Evolutionary conservation across 1,140 invertebrate genomes (phyloP), one percentile per base, ranked within the genome.

Genomic region (Mycetomoellerius zeteki): DNA sequence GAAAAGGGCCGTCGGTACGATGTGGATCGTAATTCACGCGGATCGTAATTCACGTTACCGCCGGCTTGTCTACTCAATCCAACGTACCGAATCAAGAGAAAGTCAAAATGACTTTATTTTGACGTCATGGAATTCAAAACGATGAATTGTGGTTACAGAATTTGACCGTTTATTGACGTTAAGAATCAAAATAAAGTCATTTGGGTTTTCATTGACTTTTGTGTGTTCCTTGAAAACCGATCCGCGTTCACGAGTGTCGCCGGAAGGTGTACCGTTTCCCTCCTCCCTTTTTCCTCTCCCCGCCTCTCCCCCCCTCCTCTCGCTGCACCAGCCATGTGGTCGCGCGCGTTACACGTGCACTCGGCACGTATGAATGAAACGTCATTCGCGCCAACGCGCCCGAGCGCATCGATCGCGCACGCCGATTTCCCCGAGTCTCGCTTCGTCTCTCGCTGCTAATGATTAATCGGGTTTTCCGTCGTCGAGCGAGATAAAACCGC

Each of bases 321-420:
- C 21, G 21, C 0, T 12, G 19, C 50, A n/a, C 24, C 52, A 27
- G 72, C 77, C 88, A 90, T 90, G 85, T 89, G 88, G n/a, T 65
- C 30, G 52, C 71, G 50, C 86, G 85, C 86, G 85, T 89, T 69
- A 72, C 58, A 67, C 77, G 77, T 43, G 69, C 80, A 27, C 19
- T 10, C 54, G 54, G 60, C 24, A 33, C 54, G 43, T 62, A 60
- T 62, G 80, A 84, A 84, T 73, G 80, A 84, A 84, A 84, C 78
- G 47, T 69, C 77, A 81, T 43, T 47, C 19, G 62, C 27, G 62
- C 78, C 47, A 37, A 52, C 21, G 27, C 21, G n/a, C 58, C 16
- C 77, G 16, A 37, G 24, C 19, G 43, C 65, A 71, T 71, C 50
- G 50, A 69, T 81, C 50, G 52, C 3, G 19, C 8, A 14, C 37